These are phyloP conservation scores for Perizoma affinitatum DNA, from an alignment of 2,888 invertebrate species.

Conservation along the genomic window DNA sequence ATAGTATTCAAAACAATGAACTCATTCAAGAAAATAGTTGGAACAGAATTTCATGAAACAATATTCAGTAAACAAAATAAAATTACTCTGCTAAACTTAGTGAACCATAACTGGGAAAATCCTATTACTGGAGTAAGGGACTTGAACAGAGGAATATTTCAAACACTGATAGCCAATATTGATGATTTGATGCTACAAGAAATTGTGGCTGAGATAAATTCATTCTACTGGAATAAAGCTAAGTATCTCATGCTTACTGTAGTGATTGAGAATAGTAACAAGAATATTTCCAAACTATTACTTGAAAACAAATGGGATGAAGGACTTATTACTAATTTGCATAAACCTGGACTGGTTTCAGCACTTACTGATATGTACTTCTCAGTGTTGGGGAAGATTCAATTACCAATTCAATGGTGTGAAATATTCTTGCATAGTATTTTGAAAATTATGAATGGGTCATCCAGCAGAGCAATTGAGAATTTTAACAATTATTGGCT, in stretches of 20 bases:
- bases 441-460: constrained; percentile 53
- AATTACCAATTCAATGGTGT: constrained; percentile 71
- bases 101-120: constrained; percentile 86
- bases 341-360: constrained; percentile 82
- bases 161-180: constrained; percentile 57
- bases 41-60: constrained; percentile 56
- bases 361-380: constrained; percentile 85
- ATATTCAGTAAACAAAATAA: constrained; percentile 59
- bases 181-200: constrained; percentile 48
- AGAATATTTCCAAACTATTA: constrained; percentile 26
- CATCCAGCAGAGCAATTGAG: constrained; percentile 61
- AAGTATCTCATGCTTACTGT: constrained; percentile 84
- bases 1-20: constrained; percentile 79
- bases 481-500: constrained; percentile 81
- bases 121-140: constrained; percentile 83
- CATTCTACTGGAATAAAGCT: constrained; percentile 84
- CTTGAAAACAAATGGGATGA: constrained; percentile 54
- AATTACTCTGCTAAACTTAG: constrained; percentile 71
- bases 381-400: constrained; percentile 70
- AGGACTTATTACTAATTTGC: constrained; percentile 70
- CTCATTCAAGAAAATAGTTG: constrained; percentile 67
- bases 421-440: constrained; percentile 62
- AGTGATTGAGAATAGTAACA: constrained; percentile 62
- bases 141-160: constrained; percentile 78
- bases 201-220: constrained; percentile 61